These are phyloP conservation scores for Geococcyx californianus DNA, from an alignment of 2,113 vertebrate species.

Conservation along the genomic window DNA sequence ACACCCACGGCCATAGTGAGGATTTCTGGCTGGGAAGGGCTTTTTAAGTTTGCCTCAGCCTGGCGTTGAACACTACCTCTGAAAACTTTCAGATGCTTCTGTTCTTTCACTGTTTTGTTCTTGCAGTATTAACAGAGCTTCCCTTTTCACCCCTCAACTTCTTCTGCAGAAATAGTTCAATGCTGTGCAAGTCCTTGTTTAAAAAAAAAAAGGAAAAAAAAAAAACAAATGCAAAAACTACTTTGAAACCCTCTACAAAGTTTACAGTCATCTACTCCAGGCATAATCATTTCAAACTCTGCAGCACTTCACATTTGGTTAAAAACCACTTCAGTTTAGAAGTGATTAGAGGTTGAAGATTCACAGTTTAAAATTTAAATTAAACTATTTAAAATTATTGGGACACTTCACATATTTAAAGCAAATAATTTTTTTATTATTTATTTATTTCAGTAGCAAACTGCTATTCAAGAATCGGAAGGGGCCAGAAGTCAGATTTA, in stretches of 20 bases:
- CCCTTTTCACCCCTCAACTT: not conserved
- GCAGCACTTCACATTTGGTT: constrained; percentile 76
- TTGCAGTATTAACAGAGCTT: not conserved
- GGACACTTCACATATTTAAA: constrained; percentile 74
- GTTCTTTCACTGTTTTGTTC: not conserved
- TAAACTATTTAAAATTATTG: constrained; percentile 77
- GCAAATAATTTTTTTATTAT: constrained; percentile 70
- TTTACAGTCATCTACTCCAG: constrained; percentile 29
- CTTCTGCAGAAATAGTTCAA: not conserved
- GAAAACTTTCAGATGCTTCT: not conserved
- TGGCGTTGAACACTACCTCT: not conserved
- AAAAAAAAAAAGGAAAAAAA: not conserved
- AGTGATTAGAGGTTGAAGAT: constrained; percentile 81
- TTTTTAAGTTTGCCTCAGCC: not conserved
- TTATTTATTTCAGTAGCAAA: constrained; percentile 46
- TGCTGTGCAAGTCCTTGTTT: not conserved
- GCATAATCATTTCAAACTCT: constrained; percentile 69
- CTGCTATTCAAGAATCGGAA: not conserved
- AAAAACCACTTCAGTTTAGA: constrained; percentile 79
- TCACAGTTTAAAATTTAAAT: constrained; percentile 81
- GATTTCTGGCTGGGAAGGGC: not conserved
- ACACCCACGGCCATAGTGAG: accelerated
- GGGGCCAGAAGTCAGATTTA: not conserved
- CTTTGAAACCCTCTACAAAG: constrained; percentile 62
- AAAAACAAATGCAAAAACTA: not conserved